phyloP scores from a whole-genome alignment of 2,888 invertebrate genomes.

The Exocentrus adspersus region DNA sequence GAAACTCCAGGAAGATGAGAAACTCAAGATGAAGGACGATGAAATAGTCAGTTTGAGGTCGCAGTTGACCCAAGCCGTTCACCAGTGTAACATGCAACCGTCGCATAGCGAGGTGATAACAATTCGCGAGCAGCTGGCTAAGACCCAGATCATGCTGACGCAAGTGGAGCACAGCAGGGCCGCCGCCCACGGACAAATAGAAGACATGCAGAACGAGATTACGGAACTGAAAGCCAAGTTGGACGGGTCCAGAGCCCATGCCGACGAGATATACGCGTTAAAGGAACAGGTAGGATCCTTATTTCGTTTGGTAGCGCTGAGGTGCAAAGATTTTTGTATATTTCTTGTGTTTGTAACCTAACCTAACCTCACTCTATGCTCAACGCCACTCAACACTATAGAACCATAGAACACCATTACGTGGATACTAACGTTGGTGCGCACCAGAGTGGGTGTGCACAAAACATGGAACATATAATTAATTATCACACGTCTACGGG shows the following conservation, averaged over 20 bases:
- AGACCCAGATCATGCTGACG: constrained; percentile 65
- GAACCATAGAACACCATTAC: no score
- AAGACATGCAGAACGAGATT: constrained; percentile 27
- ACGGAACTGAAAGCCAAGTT: constrained; percentile 26
- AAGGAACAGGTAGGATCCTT: constrained; percentile 41
- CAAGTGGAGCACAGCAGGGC: constrained; percentile 61
- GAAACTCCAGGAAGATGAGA: constrained; percentile 8
- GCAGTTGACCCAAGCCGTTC: constrained; percentile 16
- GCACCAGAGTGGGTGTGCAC: no score
- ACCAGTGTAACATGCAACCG: neutral
- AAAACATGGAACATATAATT: no score
- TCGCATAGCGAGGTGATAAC: constrained; percentile 56
- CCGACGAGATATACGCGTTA: constrained; percentile 46
- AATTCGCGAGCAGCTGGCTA: constrained; percentile 59
- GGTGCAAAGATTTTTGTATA: no score
- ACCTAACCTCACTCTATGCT: neutral
- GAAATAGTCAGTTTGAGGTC: constrained; percentile 34
- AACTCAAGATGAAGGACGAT: constrained; percentile 11
- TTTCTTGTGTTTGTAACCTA: constrained; percentile 8
- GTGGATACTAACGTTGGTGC: no score
- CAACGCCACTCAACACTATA: no score
- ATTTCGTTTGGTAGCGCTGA: no score
- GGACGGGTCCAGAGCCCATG: neutral
- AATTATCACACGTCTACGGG: no score
- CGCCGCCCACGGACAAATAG: constrained; percentile 55